Evolutionary conservation across 2,113 vertebrate species (phyloP).

Genomic region (Toxotes chatareus): DNA sequence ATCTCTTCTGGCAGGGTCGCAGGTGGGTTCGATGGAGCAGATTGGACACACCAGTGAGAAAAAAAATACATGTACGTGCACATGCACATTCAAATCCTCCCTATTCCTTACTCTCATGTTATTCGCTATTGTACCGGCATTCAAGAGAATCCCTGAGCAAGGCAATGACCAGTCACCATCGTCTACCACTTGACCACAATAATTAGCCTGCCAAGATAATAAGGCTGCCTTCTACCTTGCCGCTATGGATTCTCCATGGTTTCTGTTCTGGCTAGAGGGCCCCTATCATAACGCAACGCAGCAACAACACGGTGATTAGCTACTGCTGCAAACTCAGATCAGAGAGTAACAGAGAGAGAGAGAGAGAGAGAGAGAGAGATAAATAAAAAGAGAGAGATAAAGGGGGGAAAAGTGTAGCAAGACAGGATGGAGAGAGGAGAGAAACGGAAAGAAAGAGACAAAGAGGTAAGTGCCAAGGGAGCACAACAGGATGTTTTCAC

Average conservation of each 20-base stretch:
- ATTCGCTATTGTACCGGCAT: not conserved
- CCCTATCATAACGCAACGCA: constrained; percentile 36
- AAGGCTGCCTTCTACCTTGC: constrained; percentile 22
- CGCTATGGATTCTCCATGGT: constrained; percentile 34
- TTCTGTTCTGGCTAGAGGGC: constrained; percentile 34
- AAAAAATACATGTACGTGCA: not conserved
- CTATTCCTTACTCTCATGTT: not conserved
- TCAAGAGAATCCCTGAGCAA: constrained; percentile 45
- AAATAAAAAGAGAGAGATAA: constrained; percentile 39
- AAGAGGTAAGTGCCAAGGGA: constrained; percentile 2
- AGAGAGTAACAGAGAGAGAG: constrained; percentile 17
- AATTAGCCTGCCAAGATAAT: constrained; percentile 54
- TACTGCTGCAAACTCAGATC: constrained; percentile 38
- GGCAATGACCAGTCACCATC: constrained; percentile 7
- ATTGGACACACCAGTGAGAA: constrained; percentile 69
- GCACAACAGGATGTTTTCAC: constrained; percentile 43
- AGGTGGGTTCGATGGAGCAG: constrained; percentile 75
- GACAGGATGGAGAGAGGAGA: constrained; percentile 18
- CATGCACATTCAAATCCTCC: not conserved
- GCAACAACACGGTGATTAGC: constrained; percentile 56
- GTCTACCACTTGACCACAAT: constrained; percentile 21
- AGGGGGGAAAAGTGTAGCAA: constrained; percentile 7
- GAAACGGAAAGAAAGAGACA: constrained; percentile 4
- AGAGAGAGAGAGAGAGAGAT: constrained; percentile 5
- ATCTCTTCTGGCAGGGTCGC: constrained; percentile 79